Evolutionary conservation across 2,113 vertebrate genomes (phyloP).

Genomic region (Lontra canadensis): DNA sequence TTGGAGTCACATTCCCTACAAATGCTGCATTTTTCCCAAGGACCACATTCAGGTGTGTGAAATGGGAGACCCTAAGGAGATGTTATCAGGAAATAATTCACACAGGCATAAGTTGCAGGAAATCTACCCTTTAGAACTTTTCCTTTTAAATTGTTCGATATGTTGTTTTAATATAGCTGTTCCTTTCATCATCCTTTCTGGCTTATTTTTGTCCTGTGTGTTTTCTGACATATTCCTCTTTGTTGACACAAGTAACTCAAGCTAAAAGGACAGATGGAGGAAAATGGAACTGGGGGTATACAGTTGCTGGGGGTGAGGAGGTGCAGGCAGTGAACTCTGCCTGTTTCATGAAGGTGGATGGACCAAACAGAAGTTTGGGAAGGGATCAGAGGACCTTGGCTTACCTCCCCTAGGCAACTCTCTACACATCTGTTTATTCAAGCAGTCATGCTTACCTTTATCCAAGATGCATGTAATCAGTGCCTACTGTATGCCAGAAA

Average conservation of each 20-base stretch:
- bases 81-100: constrained; percentile 31
- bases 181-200: constrained; percentile 9
- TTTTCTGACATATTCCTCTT: constrained; percentile 43
- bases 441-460: neutral
- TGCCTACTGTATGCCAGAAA: neutral
- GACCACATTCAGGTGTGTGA: neutral
- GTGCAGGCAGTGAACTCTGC: neutral
- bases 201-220: constrained; percentile 51
- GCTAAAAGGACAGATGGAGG: neutral
- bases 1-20: neutral
- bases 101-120: neutral
- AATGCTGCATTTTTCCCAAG: constrained; percentile 7
- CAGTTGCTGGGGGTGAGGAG: neutral
- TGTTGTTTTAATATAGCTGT: neutral
- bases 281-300: neutral
- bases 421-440: neutral
- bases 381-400: neutral
- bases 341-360: neutral
- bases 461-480: neutral
- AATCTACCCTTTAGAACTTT: constrained; percentile 10
- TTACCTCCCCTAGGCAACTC: neutral
- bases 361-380: neutral
- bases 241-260: constrained; percentile 46
- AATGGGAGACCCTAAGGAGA: neutral
- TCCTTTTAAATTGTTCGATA: constrained; percentile 5